Percentiles rank a stretch among this genome's conserved stretches.
phyloP scores from a whole-genome alignment of 2,888 invertebrate genomes.

The Morpho achilles region DNA sequence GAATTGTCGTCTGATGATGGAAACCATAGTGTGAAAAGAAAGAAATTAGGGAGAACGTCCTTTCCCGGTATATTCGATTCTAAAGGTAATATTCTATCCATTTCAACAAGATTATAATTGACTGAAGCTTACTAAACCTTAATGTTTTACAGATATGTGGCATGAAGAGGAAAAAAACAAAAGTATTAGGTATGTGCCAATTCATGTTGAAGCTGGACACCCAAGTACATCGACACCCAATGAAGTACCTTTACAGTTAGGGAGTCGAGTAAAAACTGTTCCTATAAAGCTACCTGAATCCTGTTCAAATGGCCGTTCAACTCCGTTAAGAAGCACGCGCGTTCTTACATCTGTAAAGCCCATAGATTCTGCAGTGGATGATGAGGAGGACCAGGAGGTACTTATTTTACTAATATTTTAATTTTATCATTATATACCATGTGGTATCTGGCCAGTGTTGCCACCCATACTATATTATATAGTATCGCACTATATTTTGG shows the following conservation, averaged over 20 bases:
- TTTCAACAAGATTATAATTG: background rate
- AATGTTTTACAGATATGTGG: slow-evolving; percentile 25
- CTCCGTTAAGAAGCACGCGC: slow-evolving; percentile 49
- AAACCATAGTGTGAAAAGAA: slow-evolving; percentile 59
- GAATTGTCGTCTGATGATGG: slow-evolving; percentile 64
- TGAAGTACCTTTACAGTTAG: slow-evolving; percentile 35
- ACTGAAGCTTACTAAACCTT: background rate
- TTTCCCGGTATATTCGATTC: slow-evolving; percentile 56
- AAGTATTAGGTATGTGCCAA: slow-evolving; percentile 64
- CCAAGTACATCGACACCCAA: slow-evolving; percentile 72
- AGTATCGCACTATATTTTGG: no score
- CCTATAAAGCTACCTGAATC: slow-evolving; percentile 51
- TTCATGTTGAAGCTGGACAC: slow-evolving; percentile 54
- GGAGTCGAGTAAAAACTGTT: slow-evolving; percentile 39
- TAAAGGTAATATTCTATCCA: slow-evolving; percentile 43
- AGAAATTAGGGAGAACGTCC: slow-evolving; percentile 51
- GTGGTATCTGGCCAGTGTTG: no score
- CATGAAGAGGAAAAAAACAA: slow-evolving; percentile 39
- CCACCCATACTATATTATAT: no score
- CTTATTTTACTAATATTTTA: slow-evolving; percentile 1
- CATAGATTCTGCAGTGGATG: slow-evolving; percentile 48
- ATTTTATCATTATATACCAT: background rate
- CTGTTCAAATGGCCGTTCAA: slow-evolving; percentile 44
- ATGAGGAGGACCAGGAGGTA: slow-evolving; percentile 57
- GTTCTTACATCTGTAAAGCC: slow-evolving; percentile 53